Evolutionary conservation across 2,797 vertebrate genomes (phyloP).

Genomic region (Oreochromis mossambicus): DNA sequence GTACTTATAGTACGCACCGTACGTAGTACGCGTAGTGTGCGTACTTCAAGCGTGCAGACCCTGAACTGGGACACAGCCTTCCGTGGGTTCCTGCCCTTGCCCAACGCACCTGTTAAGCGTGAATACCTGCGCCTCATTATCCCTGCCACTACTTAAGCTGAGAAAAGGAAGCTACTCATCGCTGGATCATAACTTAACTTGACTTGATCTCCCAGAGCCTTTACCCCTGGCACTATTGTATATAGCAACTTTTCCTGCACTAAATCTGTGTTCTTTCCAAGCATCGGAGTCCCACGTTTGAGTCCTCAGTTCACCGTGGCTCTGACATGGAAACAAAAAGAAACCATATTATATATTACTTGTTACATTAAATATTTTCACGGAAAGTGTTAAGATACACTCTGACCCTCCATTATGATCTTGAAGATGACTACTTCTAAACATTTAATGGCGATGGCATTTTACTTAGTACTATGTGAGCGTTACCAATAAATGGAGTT

Average conservation of each 20-base stretch:
- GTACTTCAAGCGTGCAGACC: too few relatives aligned
- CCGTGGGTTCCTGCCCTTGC: background rate
- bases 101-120: background rate
- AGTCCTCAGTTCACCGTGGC: background rate
- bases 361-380: background rate
- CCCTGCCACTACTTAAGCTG: background rate
- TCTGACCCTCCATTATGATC: background rate
- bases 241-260: background rate
- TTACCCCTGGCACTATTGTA: background rate
- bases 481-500: background rate
- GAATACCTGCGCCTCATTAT: background rate
- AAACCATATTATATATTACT: background rate
- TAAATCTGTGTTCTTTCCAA: background rate
- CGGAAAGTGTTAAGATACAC: background rate
- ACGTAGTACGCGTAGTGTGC: too few relatives aligned
- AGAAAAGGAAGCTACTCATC: background rate
- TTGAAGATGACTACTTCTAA: background rate
- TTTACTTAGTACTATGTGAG: background rate
- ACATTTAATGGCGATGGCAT: background rate
- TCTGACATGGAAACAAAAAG: background rate
- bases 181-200: background rate
- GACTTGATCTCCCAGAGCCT: background rate
- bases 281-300: rapidly evolving
- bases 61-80: too few relatives aligned
- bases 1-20: too few relatives aligned